Evolutionary conservation across 2,797 vertebrate species (phyloP), one percentile per base, ranked within the genome.

Genomic region (Gastrophryne carolinensis): DNA sequence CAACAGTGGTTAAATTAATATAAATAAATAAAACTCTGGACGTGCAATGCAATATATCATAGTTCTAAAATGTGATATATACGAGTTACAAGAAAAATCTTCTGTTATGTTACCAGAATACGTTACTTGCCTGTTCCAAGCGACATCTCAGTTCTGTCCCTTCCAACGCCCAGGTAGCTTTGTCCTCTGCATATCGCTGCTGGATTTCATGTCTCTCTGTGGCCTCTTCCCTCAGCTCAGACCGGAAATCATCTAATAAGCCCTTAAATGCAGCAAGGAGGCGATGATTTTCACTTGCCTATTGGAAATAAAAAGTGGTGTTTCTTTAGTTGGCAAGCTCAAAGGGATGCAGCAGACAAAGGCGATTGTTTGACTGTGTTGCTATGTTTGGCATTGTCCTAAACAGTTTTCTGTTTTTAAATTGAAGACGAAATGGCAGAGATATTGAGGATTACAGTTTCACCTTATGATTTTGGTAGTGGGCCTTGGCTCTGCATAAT

Each of bases 121-220:
- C n/a, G n/a, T n/a, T n/a, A n/a, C 1, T 79, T 93, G 98, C 97
- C 96, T 98, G 93, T 0, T 91, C 75, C 1, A 95, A 86, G 78
- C 87, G 94, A 82, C 96, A 92, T 84, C 91, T 96, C 77, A 98
- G 92, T 50, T 95, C 85, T 0, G 94, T 88, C 87, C 92, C 88
- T 81, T 97, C 95, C 83, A 98, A 89, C 71, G 98, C 95, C 95
- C 96, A 98, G 73, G 94, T 82, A 0, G 98, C 96, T 86, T 91
- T 98, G 87, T 98, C 95, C 39, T 90, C 91, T 81, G 95, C 94
- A 0, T 96, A 94, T 37, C 90, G 90, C 83, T 96, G 94, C 87
- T 97, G 96, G 62, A 98, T 89, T 2, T 91, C 93, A 82, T 88
- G 87, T 13, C 94, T 91, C 15, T 93, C 90, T 0, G 79, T 79